Percentiles rank a stretch among this genome's conserved stretches.
These are phyloP conservation scores for Iphiclides podalirius DNA, from an alignment of 2,888 invertebrate species.

Conservation along the genomic window DNA sequence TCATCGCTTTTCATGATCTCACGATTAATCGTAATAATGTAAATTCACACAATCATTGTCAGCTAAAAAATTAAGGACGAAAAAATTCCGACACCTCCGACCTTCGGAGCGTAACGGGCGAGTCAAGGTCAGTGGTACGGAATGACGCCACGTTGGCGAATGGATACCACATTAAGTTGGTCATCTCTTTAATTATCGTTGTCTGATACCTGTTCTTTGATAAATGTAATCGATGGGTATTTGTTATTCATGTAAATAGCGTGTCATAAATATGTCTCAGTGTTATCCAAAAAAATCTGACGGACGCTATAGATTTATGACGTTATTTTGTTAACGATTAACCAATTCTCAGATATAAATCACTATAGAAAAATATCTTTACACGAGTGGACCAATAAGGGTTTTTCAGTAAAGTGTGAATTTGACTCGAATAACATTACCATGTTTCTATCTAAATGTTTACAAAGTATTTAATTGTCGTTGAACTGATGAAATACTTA, in stretches of 20 bases:
- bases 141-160: slow-evolving; percentile 20
- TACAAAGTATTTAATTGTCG: no score
- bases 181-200: slow-evolving; percentile 8
- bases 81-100: slow-evolving; percentile 34
- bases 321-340: no score
- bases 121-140: slow-evolving; percentile 43
- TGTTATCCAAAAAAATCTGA: background rate
- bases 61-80: slow-evolving; percentile 24
- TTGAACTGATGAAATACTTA: no score
- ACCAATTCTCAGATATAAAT: no score
- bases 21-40: no score
- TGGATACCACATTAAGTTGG: slow-evolving; percentile 28
- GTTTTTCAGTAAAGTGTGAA: no score
- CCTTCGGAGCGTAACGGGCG: slow-evolving; percentile 44
- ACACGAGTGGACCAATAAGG: no score
- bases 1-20: no score
- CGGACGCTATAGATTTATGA: no score
- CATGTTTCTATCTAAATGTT: no score
- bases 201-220: background rate
- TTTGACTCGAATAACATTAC: no score
- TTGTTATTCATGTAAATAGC: background rate
- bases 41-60: slow-evolving; percentile 8
- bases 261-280: background rate
- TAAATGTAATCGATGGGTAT: background rate
- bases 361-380: no score